A percentile compares a stretch with the other conserved stretches of the same genome.
These are phyloP conservation scores for Mythimna lalbum DNA, from an alignment of 2,888 invertebrate species.

Conservation along the genomic window DNA sequence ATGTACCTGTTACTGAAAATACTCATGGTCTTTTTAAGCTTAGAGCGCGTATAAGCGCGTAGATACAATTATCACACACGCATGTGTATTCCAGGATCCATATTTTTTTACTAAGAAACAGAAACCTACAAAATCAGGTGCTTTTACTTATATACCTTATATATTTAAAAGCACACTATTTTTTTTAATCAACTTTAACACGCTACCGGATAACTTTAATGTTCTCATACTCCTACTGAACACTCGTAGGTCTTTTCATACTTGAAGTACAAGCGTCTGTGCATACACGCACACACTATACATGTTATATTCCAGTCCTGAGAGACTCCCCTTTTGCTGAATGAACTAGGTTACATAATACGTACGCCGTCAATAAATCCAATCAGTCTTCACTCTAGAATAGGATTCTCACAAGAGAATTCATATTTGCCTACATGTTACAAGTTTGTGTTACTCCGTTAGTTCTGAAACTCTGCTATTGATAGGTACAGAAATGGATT, in stretches of 20 bases:
- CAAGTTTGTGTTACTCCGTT: conserved; percentile 15
- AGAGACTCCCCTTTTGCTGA: neutral
- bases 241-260: neutral
- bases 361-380: conserved; percentile 12
- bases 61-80: no score
- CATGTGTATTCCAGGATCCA: no score
- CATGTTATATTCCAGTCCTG: conserved; percentile 2
- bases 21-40: neutral
- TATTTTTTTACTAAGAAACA: no score
- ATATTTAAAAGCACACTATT: no score
- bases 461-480: conserved; percentile 35
- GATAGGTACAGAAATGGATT: conserved; percentile 11
- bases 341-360: conserved; percentile 12
- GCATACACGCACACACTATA: neutral
- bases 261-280: neutral
- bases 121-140: no score
- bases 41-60: no score
- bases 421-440: conserved; percentile 31
- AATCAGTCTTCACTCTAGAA: conserved; percentile 29
- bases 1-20: neutral
- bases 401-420: conserved; percentile 21
- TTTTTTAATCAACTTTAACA: neutral
- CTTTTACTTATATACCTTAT: no score
- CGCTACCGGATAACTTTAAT: neutral
- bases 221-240: neutral